Evolutionary conservation across 2,888 invertebrate species (phyloP).

Genomic region (Heliconius hortense): DNA sequence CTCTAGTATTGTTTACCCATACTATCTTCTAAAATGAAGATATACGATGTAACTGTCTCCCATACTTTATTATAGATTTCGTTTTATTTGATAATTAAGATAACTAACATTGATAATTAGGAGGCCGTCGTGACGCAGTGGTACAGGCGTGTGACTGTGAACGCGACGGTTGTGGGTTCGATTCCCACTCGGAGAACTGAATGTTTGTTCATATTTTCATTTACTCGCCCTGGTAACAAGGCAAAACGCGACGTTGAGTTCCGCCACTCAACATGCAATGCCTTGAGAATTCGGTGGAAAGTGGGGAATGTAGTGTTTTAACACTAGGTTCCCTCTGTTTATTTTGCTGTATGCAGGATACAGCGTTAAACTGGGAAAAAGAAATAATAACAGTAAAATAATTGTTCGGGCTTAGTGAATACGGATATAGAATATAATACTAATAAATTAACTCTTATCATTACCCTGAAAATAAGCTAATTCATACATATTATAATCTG

Average conservation of each 20-base stretch:
- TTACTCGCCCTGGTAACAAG: background rate
- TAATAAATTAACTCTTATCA: background rate
- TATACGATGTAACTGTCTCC: no score
- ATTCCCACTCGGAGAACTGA: background rate
- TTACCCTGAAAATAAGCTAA: background rate
- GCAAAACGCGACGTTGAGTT: background rate
- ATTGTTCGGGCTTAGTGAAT: no score
- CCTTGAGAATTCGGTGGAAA: background rate
- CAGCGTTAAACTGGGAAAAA: background rate
- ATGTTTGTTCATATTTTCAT: background rate
- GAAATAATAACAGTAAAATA: background rate
- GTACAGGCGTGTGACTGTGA: background rate
- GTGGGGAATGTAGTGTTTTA: background rate
- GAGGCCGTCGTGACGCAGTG: no score
- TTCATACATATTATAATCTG: background rate
- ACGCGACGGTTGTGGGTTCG: background rate
- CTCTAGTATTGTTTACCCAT: no score
- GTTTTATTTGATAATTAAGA: no score
- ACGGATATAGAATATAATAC: no score
- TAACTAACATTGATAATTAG: no score
- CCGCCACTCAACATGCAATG: background rate
- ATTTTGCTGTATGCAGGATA: background rate
- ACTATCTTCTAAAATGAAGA: no score
- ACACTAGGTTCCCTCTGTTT: background rate
- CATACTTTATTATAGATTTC: no score